These are phyloP conservation scores for Lamprotornis superbus DNA, from an alignment of 2,113 vertebrate genomes.

Conservation along the genomic window DNA sequence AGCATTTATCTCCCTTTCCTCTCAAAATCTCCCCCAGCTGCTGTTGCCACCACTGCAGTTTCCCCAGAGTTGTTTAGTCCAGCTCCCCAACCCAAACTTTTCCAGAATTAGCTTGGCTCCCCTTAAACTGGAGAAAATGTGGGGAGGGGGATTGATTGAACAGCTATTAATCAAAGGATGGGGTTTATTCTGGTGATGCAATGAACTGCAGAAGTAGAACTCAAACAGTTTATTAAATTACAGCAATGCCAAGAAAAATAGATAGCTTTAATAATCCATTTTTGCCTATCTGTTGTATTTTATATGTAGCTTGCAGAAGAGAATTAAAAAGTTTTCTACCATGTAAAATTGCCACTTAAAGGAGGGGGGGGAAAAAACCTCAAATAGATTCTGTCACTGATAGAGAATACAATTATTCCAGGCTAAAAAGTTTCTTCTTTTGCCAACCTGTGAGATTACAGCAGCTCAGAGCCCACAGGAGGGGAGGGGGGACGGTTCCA, in stretches of 20 bases:
- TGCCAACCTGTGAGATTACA: neutral
- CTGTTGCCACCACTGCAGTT: neutral
- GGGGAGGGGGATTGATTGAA: conserved; percentile 17
- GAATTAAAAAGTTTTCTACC: conserved; percentile 70
- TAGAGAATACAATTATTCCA: conserved; percentile 59
- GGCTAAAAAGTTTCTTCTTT: conserved; percentile 33
- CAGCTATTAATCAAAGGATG: conserved; percentile 69
- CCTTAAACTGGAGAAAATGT: conserved; percentile 10
- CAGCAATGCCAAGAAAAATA: conserved; percentile 75
- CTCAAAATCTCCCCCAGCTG: neutral
- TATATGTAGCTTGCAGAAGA: conserved; percentile 60
- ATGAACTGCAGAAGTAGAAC: conserved; percentile 63
- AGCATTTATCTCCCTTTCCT: neutral
- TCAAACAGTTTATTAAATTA: conserved; percentile 77
- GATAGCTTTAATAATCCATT: conserved; percentile 78
- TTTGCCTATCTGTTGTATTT: conserved; percentile 77
- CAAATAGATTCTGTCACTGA: conserved; percentile 44
- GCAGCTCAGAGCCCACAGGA: neutral
- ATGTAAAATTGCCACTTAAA: conserved; percentile 68
- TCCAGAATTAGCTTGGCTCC: neutral
- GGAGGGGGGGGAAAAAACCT: neutral
- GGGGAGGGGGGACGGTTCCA: neutral
- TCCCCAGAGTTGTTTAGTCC: neutral
- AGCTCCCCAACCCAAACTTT: neutral
- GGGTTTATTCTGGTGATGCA: conserved; percentile 62